These are phyloP conservation scores for Carassius carassius DNA, from an alignment of 2,113 vertebrate species.

Conservation along the genomic window DNA sequence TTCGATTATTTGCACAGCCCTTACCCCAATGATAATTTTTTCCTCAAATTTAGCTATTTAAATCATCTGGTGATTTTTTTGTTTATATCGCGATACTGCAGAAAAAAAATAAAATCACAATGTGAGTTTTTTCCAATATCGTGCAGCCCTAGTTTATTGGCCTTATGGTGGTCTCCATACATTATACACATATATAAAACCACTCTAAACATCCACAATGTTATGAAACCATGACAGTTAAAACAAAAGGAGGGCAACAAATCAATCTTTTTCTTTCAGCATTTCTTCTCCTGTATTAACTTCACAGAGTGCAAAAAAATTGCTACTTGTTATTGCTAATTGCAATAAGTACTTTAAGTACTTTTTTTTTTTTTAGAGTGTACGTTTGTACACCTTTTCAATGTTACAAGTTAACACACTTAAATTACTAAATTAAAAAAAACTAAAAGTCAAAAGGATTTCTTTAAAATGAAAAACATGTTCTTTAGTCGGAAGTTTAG, in stretches of 20 bases:
- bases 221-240: too few relatives aligned
- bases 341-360: background rate
- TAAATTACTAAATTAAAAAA: background rate
- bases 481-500: background rate
- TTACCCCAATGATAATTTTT: too few relatives aligned
- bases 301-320: too few relatives aligned
- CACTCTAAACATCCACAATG: background rate
- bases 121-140: too few relatives aligned
- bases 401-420: background rate
- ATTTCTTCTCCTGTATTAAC: too few relatives aligned
- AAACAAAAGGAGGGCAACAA: too few relatives aligned
- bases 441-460: background rate
- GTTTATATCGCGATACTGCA: too few relatives aligned
- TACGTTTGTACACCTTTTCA: background rate
- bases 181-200: background rate
- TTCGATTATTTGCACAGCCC: too few relatives aligned
- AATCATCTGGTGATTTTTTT: too few relatives aligned
- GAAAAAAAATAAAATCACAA: too few relatives aligned
- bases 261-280: too few relatives aligned
- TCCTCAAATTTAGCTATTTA: too few relatives aligned
- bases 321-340: background rate
- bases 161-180: background rate
- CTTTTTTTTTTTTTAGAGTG: background rate
- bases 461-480: background rate
- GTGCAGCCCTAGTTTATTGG: background rate